phyloP scores from a whole-genome alignment of 2,113 vertebrate species.

The Cheirogaleus medius region DNA sequence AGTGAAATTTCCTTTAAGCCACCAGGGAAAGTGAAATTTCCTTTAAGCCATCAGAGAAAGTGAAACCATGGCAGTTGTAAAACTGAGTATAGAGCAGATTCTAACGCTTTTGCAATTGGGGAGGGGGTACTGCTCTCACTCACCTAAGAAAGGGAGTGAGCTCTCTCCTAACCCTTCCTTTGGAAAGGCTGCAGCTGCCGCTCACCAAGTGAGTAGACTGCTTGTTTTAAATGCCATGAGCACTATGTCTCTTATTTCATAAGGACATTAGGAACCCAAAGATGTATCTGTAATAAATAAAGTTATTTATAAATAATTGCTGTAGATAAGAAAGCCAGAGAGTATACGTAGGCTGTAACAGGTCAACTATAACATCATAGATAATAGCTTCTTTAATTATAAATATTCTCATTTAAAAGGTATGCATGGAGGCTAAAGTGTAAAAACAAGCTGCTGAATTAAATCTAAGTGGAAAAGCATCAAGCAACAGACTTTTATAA shows the following conservation, averaged over 20 bases:
- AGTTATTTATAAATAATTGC: background rate
- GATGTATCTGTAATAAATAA: background rate
- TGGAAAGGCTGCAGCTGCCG: background rate
- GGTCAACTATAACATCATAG: fast-evolving
- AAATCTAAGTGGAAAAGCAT: background rate
- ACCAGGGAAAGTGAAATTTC: background rate
- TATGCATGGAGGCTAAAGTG: background rate
- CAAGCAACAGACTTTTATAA: background rate
- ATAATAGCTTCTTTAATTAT: background rate
- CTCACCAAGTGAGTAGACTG: background rate
- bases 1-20: background rate
- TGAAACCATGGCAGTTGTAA: background rate
- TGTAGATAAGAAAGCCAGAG: background rate
- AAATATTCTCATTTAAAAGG: background rate
- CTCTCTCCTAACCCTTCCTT: background rate
- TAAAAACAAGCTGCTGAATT: background rate
- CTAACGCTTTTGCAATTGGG: too few relatives aligned
- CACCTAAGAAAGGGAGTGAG: background rate
- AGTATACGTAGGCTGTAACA: background rate
- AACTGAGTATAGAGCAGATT: background rate
- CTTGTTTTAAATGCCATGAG: background rate
- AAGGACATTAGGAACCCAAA: background rate
- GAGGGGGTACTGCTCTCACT: background rate
- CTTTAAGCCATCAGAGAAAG: background rate
- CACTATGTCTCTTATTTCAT: background rate